Evolutionary conservation across 37 sponge, comb jelly and placozoan species (phyloP), one percentile per base, ranked within the genome.

Genomic region (Ephydatia muelleri): DNA sequence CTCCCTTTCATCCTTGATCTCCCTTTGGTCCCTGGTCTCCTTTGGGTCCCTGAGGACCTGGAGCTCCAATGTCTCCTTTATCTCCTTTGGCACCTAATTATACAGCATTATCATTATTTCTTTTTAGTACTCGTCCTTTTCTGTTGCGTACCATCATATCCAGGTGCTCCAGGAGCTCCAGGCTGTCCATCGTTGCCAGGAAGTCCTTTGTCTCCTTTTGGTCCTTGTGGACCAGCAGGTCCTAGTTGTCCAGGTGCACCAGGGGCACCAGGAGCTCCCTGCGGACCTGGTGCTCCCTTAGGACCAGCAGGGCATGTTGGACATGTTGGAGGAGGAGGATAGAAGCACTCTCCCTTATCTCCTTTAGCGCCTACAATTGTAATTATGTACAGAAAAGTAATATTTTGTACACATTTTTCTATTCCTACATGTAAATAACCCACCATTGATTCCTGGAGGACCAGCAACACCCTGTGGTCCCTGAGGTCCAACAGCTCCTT

Each of bases 221-320:
- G n/a, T n/a, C n/a, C n/a, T n/a, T 85, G 76, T 5, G 81, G 76
- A 40, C 80, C 82, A 87, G 81, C 75, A 3, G 76, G 43, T 23
- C 69, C 77, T 43, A 8, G 47, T 11, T 11, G 47, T 43, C 47
- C 47, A 43, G 47, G 6, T 8, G 4, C 6, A 11, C 47, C 47
- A 22, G 8, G 57, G 40, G 27, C 30, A 49, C 40, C 12, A 69
- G 37, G 2, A 78, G 28, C 2, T 66, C 32, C 47, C 38, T 79
- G n/a, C 49, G 85, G 85, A 70, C 85, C 90, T 33, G 90, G 90
- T 48, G 75, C 28, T 76, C 93, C 93, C 26, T 78, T 83, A 14
- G 78, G 70, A 31, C 93, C 93, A 49, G 89, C 70, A 77, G 75
- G 70, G 26, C 89, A 89, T 36, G 73, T 57, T 38, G 84, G 69